These are phyloP conservation scores for Ommatoiulus sabulosus DNA, from an alignment of 2,888 invertebrate genomes.

Conservation along the genomic window DNA sequence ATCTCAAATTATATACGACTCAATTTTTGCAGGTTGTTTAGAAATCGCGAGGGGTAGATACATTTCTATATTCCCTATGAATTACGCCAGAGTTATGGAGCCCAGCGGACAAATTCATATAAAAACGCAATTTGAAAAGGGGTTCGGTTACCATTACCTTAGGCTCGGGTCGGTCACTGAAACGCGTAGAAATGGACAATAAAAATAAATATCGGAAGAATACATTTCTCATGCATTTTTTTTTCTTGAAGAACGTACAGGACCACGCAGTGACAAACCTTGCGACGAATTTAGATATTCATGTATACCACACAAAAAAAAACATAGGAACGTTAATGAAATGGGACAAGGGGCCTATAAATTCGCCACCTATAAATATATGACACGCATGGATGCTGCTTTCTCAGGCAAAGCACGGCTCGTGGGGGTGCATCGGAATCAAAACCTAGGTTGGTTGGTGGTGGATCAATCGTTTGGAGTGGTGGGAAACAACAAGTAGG, in stretches of 20 bases:
- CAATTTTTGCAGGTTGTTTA: slow-evolving; percentile 29
- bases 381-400: slow-evolving; percentile 11
- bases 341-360: neutral
- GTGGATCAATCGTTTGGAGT: slow-evolving; percentile 17
- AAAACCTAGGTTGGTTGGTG: neutral
- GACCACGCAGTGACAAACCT: neutral
- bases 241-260: neutral
- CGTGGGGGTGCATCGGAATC: neutral
- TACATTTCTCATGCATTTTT: neutral
- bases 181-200: slow-evolving; percentile 21
- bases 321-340: neutral
- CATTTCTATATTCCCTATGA: slow-evolving; percentile 30
- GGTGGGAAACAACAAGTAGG: slow-evolving; percentile 13
- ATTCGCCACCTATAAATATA: neutral
- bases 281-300: neutral
- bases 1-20: slow-evolving; percentile 26
- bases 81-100: slow-evolving; percentile 1
- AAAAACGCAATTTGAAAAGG: slow-evolving; percentile 27
- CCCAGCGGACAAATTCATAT: slow-evolving; percentile 21
- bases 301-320: neutral
- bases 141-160: neutral
- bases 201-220: slow-evolving; percentile 12
- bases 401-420: neutral
- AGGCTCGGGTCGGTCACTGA: neutral
- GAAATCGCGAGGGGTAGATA: slow-evolving; percentile 27